Percentiles rank a stretch among this genome's conserved stretches.
phyloP scores from a whole-genome alignment of 2,797 vertebrate genomes.

The Sylvilagus floridanus region DNA sequence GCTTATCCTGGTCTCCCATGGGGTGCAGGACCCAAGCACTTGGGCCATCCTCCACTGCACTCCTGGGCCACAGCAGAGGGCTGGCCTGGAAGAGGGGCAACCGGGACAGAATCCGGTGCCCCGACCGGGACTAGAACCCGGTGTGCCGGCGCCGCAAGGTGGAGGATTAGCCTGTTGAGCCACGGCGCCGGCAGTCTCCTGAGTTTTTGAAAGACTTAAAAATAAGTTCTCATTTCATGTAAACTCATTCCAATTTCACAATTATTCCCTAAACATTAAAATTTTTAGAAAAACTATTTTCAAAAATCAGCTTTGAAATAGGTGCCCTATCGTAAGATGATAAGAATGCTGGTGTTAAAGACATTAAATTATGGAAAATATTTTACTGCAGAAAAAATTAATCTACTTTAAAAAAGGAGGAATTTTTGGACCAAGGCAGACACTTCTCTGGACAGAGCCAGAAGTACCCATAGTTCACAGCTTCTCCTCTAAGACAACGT shows the following conservation, averaged over 20 bases:
- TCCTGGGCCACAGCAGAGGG: no score
- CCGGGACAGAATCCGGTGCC: no score
- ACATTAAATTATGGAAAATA: neutral
- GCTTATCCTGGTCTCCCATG: no score
- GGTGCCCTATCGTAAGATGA: neutral
- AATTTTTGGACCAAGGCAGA: neutral
- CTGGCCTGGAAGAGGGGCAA: no score
- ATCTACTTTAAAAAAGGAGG: neutral
- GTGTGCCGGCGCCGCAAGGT: no score
- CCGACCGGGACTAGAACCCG: no score
- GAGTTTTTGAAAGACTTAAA: neutral
- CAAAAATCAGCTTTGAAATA: conserved; percentile 24
- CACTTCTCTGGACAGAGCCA: neutral
- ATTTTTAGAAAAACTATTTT: neutral
- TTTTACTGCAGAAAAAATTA: neutral
- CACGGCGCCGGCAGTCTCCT: no score
- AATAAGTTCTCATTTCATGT: conserved; percentile 33
- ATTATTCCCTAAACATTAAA: neutral
- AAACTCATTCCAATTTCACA: conserved; percentile 35
- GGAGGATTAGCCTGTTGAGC: no score
- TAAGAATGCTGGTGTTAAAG: neutral
- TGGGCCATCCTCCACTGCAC: no score
- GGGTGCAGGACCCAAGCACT: no score
- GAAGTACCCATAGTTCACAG: neutral
- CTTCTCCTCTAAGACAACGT: neutral